Evolutionary conservation across 2,797 vertebrate genomes (phyloP), one percentile per base, ranked within the genome.

Genomic region (Sebastes elongatus): DNA sequence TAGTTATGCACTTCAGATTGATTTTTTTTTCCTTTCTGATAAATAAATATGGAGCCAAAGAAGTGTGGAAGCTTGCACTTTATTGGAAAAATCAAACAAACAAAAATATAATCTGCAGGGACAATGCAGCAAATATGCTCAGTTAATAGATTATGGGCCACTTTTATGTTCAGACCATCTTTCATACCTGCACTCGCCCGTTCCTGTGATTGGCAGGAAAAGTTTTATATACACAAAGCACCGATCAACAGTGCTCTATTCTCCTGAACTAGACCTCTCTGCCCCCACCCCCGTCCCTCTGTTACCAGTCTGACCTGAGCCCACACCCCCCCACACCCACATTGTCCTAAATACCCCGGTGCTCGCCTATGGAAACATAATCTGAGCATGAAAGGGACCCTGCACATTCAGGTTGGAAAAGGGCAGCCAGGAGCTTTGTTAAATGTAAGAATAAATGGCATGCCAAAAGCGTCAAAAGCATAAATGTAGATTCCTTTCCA

Each of bases 51-150:
- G 14, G 57, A 75, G 46, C 9, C 20, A 46, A 35, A 49, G 28
- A 66, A 69, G 63, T 96, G 97, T 98, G 96, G 96, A 98, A 98
- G 97, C 97, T 84, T 97, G 97, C 95, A 96, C 97, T 97, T 99
- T 99, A 99, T 98, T 98, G 97, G 95, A 97, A 97, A 83, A 83
- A 82, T 57, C 53, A 81, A 72, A 63, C 68, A 78, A 77, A 97
- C 96, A 97, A 97, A 97, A 98, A 97, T 97, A 98, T 96, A 98
- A 97, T 98, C 96, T 97, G 97, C 96, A 96, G 94, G 97, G 96
- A 97, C 96, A 95, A 97, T 95, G 96, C 97, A 97, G 97, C 96
- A 97, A 97, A 96, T 96, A 96, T 96, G 97, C 95, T 95, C 92
- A 94, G 95, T 91, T 95, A 95, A 96, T 97, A 96, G 96, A 96